These are phyloP conservation scores for Gymnocephalus cernua DNA, from an alignment of 2,113 vertebrate genomes.

Conservation along the genomic window DNA sequence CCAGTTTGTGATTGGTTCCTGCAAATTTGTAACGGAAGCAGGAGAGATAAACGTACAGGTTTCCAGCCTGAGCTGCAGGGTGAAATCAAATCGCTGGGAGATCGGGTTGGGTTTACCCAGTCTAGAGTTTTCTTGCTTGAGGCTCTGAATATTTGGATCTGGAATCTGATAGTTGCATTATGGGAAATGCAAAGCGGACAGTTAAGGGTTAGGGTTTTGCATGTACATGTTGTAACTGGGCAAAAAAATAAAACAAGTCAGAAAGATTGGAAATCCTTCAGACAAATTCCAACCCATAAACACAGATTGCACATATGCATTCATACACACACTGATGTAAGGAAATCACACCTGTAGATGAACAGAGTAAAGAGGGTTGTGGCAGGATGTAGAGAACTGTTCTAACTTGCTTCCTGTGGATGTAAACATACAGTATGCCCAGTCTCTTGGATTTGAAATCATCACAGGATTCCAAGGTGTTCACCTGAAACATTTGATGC, in stretches of 20 bases:
- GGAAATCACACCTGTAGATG: conserved; percentile 52
- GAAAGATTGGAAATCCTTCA: background rate
- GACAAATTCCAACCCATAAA: background rate
- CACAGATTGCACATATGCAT: background rate
- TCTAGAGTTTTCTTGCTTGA: background rate
- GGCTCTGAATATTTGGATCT: too few relatives aligned
- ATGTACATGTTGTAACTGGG: background rate
- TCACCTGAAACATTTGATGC: conserved; percentile 45
- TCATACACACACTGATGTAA: background rate
- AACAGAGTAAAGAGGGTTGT: conserved; percentile 33
- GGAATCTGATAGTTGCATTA: too few relatives aligned
- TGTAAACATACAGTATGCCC: conserved; percentile 50
- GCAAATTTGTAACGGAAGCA: too few relatives aligned
- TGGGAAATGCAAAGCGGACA: background rate
- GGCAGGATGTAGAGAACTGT: conserved; percentile 70
- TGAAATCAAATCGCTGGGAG: too few relatives aligned
- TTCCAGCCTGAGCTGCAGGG: too few relatives aligned
- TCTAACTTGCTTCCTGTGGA: conserved; percentile 71
- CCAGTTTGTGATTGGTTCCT: too few relatives aligned
- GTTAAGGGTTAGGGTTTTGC: background rate
- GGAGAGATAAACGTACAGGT: too few relatives aligned
- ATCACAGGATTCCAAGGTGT: conserved; percentile 15
- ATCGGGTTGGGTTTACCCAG: too few relatives aligned
- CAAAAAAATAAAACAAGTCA: background rate
- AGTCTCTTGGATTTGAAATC: conserved; percentile 49